These are phyloP conservation scores for Furcifer pardalis DNA, from an alignment of 2,797 vertebrate species.

Conservation along the genomic window DNA sequence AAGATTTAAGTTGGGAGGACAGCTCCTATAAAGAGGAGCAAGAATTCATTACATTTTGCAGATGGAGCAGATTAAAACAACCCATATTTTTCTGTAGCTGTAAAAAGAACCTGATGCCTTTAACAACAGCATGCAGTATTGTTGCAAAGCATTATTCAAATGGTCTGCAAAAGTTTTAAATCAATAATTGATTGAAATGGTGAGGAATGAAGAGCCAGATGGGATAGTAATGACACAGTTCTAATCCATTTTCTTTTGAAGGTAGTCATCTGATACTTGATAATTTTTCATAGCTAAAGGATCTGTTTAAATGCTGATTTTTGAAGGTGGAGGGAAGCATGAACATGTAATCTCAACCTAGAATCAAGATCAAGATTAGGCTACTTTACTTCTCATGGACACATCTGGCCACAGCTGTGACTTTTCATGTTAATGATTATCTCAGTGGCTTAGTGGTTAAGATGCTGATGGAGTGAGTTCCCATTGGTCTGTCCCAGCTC, in stretches of 20 bases:
- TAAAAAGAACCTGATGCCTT: slow-evolving; percentile 64
- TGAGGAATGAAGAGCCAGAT: slow-evolving; percentile 6
- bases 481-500: no score
- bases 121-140: slow-evolving; percentile 48
- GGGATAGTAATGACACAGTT: neutral
- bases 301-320: neutral
- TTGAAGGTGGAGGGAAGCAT: neutral
- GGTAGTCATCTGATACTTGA: neutral
- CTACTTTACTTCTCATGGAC: neutral
- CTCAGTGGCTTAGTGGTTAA: no score
- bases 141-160: slow-evolving; percentile 40
- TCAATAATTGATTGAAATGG: slow-evolving; percentile 29
- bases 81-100: slow-evolving; percentile 49
- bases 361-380: no score
- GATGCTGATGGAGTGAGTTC: neutral
- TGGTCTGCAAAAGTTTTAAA: slow-evolving; percentile 11
- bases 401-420: neutral
- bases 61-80: slow-evolving; percentile 69
- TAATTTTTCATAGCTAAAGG: neutral
- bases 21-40: slow-evolving; percentile 66
- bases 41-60: slow-evolving; percentile 72
- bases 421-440: no score
- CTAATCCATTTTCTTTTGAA: neutral
- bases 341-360: no score
- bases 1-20: slow-evolving; percentile 75